phyloP scores from a whole-genome alignment of 1,140 invertebrate genomes.

The Formica exsecta region DNA sequence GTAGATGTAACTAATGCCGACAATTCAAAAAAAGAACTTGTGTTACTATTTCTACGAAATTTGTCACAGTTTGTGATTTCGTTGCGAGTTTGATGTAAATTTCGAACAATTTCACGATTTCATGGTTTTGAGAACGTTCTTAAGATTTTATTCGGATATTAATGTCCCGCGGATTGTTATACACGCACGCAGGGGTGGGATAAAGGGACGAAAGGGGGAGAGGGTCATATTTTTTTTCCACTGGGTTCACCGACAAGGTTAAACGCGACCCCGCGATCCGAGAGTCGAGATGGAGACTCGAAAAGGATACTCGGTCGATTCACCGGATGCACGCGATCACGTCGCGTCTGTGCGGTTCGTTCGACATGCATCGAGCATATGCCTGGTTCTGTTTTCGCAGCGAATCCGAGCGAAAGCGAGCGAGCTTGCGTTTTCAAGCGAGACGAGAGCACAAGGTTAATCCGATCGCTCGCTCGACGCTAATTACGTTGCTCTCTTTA shows the following conservation, averaged over 20 bases:
- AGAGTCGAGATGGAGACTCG: constrained; percentile 22
- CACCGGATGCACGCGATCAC: constrained; percentile 63
- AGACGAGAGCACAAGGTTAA: constrained; percentile 62
- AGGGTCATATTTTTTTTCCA: constrained; percentile 8
- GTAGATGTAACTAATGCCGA: background rate
- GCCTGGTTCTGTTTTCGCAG: constrained; percentile 33
- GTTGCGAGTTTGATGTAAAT: background rate
- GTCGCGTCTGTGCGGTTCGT: background rate
- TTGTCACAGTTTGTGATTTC: background rate
- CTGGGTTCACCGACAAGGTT: constrained; percentile 36
- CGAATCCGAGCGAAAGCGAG: constrained; percentile 2
- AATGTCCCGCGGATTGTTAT: background rate
- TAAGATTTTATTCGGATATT: background rate
- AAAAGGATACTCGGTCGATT: constrained; percentile 16
- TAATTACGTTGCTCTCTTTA: constrained; percentile 56
- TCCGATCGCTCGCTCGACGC: constrained; percentile 51
- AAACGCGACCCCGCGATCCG: constrained; percentile 29
- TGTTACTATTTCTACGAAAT: background rate
- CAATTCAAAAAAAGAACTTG: background rate
- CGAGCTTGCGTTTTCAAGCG: constrained; percentile 50
- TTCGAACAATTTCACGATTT: constrained; percentile 29
- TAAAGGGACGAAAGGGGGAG: constrained; percentile 3
- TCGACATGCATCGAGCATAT: constrained; percentile 38
- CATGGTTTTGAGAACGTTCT: background rate
- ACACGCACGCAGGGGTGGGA: background rate